phyloP scores from a whole-genome alignment of 2,797 vertebrate species.

The Enteromius trimaculatus region DNA sequence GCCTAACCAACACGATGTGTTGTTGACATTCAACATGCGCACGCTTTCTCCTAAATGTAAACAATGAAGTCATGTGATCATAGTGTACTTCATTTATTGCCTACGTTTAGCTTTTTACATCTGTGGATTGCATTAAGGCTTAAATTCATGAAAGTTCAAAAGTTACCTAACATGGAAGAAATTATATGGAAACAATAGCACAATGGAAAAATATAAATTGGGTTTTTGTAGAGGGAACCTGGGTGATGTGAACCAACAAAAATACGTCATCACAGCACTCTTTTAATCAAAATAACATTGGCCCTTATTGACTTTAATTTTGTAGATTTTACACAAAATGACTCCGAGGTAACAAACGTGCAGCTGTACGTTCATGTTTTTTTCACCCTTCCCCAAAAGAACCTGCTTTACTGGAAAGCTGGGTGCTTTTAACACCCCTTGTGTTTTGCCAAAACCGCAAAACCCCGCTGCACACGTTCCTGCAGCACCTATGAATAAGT shows the following conservation, averaged over 20 bases:
- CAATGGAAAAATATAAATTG: background rate
- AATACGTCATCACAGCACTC: background rate
- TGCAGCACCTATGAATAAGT: constrained; percentile 12
- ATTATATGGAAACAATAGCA: background rate
- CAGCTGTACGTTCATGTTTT: background rate
- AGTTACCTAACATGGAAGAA: background rate
- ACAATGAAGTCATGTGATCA: background rate
- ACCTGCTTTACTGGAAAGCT: constrained; percentile 23
- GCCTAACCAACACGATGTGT: background rate
- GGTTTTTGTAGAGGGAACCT: background rate
- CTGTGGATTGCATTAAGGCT: background rate
- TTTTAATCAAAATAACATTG: background rate
- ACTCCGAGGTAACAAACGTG: background rate
- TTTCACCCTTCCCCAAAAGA: background rate
- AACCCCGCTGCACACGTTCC: constrained; percentile 1
- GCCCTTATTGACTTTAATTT: background rate
- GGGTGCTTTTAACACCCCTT: background rate
- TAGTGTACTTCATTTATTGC: background rate
- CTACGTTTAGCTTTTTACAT: background rate
- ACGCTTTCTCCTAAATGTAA: too few species aligned
- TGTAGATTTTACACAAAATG: background rate
- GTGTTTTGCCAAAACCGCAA: background rate
- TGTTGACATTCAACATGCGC: too few species aligned
- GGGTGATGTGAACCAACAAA: background rate
- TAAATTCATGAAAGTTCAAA: background rate